These are phyloP conservation scores for Pluvialis apricaria DNA, from an alignment of 2,113 vertebrate genomes.

Conservation along the genomic window DNA sequence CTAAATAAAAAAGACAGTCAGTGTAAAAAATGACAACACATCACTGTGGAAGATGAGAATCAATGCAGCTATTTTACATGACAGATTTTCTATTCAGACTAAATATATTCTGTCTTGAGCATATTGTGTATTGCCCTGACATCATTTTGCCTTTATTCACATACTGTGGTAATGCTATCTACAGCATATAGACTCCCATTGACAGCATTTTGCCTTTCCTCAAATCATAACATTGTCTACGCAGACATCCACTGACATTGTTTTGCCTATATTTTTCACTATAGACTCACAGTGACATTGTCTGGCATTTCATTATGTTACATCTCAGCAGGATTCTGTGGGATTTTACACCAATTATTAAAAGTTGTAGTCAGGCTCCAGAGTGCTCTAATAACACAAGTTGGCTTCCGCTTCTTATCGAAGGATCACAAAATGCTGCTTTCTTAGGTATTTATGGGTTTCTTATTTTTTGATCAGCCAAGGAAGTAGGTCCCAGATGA, in stretches of 20 bases:
- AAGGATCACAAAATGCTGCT: neutral
- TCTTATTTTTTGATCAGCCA: neutral
- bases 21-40: conserved; percentile 50
- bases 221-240: conserved; percentile 54
- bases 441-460: neutral
- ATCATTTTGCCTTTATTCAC: conserved; percentile 59
- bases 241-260: conserved; percentile 56
- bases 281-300: conserved; percentile 44
- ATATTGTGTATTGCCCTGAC: conserved; percentile 56
- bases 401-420: fast-evolving
- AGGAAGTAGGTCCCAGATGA: neutral
- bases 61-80: conserved; percentile 53
- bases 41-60: conserved; percentile 46
- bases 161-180: conserved; percentile 41
- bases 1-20: conserved; percentile 58
- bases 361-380: conserved; percentile 9
- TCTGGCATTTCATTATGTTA: conserved; percentile 49
- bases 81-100: conserved; percentile 47
- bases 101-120: conserved; percentile 54
- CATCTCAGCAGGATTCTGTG: conserved; percentile 1
- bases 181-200: conserved; percentile 46
- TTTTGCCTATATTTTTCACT: conserved; percentile 36
- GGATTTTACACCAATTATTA: conserved; percentile 58
- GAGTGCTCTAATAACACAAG: conserved; percentile 3
- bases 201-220: conserved; percentile 61